Evolutionary conservation across 2,888 invertebrate species (phyloP).

Genomic region (Zhengitettix transpicula): DNA sequence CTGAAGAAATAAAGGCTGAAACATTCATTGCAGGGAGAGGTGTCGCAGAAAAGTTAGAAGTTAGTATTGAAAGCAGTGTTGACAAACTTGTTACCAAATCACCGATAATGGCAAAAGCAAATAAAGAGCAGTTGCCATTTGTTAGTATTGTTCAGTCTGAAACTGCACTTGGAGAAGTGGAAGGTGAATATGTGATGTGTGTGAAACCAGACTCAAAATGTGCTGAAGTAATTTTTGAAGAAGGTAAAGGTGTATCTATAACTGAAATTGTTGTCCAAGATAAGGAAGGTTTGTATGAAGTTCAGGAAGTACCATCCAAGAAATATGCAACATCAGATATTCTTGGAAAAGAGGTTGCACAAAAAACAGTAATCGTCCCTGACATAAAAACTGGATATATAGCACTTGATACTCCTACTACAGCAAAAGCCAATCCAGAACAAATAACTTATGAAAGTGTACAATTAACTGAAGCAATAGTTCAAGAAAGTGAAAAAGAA

Average conservation of each 20-base stretch:
- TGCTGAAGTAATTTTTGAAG: conserved; percentile 26
- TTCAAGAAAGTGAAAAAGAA: conserved; percentile 24
- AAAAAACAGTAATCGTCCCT: conserved; percentile 22
- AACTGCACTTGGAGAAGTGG: conserved; percentile 24
- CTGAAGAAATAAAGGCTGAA: conserved; percentile 26
- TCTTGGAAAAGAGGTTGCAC: conserved; percentile 28
- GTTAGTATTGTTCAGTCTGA: conserved; percentile 31
- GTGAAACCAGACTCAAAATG: conserved; percentile 23
- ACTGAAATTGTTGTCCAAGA: conserved; percentile 33
- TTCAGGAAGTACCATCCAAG: conserved; percentile 21
- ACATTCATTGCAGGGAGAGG: conserved; percentile 30
- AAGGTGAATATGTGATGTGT: conserved; percentile 25
- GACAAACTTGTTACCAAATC: conserved; percentile 28
- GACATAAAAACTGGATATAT: conserved; percentile 24
- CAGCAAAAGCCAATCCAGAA: conserved; percentile 22
- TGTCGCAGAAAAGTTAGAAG: conserved; percentile 35
- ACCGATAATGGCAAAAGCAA: conserved; percentile 27
- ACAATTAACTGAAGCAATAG: conserved; percentile 29
- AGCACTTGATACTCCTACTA: conserved; percentile 20
- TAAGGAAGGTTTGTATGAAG: conserved; percentile 21
- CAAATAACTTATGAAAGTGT: conserved; percentile 35
- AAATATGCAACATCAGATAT: conserved; percentile 25
- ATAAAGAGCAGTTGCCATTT: conserved; percentile 33
- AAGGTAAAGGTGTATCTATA: conserved; percentile 24
- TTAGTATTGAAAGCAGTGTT: conserved; percentile 27